Conservation (phyloP, 2,888 invertebrate genomes). For the Halocaridina rubra region DNA sequence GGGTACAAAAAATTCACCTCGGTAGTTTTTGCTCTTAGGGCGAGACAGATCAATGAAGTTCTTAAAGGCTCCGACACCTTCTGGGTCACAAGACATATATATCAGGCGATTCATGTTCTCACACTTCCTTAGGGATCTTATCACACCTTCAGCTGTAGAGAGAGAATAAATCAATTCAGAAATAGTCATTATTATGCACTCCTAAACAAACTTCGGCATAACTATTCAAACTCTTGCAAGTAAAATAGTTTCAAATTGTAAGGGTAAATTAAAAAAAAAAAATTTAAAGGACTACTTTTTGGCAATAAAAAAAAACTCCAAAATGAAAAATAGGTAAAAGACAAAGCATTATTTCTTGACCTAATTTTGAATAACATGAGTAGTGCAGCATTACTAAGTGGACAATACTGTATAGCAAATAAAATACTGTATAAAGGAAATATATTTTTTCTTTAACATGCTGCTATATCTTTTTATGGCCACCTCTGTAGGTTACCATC, state of each 20-base stretch:
- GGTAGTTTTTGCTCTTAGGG: conserved; percentile 79
- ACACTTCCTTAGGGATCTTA: conserved; percentile 82
- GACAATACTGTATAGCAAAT: too few species aligned
- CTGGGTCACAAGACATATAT: conserved; percentile 93
- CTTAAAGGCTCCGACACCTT: conserved; percentile 80
- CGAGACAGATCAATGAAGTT: conserved; percentile 89
- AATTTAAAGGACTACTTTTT: neutral
- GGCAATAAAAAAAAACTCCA: neutral
- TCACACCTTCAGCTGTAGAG: conserved; percentile 79
- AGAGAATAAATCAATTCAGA: conserved; percentile 1
- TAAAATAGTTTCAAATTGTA: too few species aligned
- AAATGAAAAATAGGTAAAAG: too few species aligned
- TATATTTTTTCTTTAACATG: too few species aligned
- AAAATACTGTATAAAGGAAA: too few species aligned
- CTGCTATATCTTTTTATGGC: too few species aligned
- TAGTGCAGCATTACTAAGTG: too few species aligned
- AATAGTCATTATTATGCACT: too few species aligned
- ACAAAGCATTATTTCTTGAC: too few species aligned
- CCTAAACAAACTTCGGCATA: neutral
- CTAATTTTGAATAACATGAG: too few species aligned
- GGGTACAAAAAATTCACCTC: conserved; percentile 86
- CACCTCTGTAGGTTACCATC: too few species aligned
- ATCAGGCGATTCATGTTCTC: conserved; percentile 73
- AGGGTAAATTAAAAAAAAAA: neutral
- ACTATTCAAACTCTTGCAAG: neutral